Conservation (phyloP, 2,113 vertebrate genomes). For the Zapornia atra region DNA sequence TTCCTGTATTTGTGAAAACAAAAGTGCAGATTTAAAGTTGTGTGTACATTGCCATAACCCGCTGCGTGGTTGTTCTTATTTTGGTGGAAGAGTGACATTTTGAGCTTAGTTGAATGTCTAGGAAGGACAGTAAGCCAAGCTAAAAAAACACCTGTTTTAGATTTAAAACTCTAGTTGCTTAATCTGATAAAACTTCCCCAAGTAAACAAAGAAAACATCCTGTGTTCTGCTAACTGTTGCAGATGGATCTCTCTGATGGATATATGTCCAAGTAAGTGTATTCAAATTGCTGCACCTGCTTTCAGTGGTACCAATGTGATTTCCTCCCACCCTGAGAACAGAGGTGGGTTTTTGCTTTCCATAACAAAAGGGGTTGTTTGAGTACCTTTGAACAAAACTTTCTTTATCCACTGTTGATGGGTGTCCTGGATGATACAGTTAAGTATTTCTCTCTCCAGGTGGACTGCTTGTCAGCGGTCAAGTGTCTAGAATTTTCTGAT, state of each 20-base stretch:
- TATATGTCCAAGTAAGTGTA: fast-evolving
- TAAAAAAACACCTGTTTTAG: neutral
- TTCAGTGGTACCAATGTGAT: neutral
- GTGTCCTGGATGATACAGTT: neutral
- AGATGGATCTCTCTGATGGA: neutral
- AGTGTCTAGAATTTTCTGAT: neutral
- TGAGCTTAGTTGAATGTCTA: neutral
- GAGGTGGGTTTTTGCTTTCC: neutral
- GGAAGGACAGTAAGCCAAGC: neutral
- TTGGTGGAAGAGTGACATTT: neutral
- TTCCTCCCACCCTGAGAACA: neutral
- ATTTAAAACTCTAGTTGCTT: neutral
- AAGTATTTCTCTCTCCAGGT: neutral
- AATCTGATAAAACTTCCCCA: neutral
- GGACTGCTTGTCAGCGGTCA: neutral
- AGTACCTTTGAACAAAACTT: neutral
- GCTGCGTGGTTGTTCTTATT: neutral
- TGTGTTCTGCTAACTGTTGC: neutral
- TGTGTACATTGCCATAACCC: neutral
- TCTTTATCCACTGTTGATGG: neutral
- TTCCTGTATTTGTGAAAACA: neutral
- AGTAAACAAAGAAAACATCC: neutral
- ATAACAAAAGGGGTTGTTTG: neutral
- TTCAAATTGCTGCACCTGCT: neutral
- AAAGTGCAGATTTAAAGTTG: neutral